These are phyloP conservation scores for Aselliscus stoliczkanus DNA, from an alignment of 2,797 vertebrate genomes.

Conservation along the genomic window DNA sequence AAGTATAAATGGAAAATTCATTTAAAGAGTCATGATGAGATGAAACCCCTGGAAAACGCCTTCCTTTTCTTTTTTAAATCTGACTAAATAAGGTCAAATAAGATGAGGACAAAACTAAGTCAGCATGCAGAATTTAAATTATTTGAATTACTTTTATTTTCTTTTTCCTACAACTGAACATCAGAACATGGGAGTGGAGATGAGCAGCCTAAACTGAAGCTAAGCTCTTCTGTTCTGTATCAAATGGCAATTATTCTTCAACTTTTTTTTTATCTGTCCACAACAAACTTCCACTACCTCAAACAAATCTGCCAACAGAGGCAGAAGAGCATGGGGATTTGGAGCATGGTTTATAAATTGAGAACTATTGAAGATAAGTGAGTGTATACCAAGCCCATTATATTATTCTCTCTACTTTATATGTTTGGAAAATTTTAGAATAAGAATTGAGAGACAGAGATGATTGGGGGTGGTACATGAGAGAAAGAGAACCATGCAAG, in stretches of 20 bases:
- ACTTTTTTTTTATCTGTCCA: neutral
- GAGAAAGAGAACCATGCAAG: neutral
- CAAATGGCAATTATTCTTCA: conserved; percentile 43
- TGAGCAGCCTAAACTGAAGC: conserved; percentile 10
- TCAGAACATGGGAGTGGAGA: neutral
- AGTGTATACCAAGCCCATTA: neutral
- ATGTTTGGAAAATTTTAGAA: neutral
- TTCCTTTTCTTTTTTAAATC: neutral
- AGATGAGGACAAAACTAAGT: conserved; percentile 52
- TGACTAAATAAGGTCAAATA: conserved; percentile 64
- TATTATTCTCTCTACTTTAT: neutral
- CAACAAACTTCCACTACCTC: conserved; percentile 50
- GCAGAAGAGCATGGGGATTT: neutral
- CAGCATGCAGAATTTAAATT: conserved; percentile 55
- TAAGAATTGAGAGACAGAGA: neutral
- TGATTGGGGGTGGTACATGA: neutral
- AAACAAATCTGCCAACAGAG: conserved; percentile 33
- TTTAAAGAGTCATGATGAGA: neutral
- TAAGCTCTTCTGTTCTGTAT: conserved; percentile 34
- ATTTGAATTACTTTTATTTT: conserved; percentile 5
- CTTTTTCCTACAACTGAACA: conserved; percentile 11
- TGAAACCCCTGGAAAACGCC: neutral
- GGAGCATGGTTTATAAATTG: neutral
- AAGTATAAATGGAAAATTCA: neutral
- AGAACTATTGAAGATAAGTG: neutral